Evolutionary conservation across 2,888 invertebrate genomes (phyloP), one percentile per base, ranked within the genome.

Genomic region (Ellobium chinense): DNA sequence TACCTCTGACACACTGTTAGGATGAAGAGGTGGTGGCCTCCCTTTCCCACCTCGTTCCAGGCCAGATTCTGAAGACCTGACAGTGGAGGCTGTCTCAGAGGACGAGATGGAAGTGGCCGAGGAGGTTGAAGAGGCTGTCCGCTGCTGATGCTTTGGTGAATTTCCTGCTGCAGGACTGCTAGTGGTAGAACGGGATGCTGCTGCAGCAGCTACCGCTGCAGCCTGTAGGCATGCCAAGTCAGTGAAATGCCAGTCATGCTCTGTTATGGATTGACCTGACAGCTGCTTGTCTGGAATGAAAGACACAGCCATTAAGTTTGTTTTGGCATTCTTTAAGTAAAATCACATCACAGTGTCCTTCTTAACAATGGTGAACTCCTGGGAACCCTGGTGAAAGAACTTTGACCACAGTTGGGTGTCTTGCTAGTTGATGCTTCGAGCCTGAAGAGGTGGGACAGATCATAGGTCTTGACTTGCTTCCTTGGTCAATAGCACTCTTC

Each of bases 201-300:
- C 89, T 46, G 86, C 88, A 75, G 78, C 81, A 29, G 80, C 79
- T 12, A 78, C 76, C 3, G 68, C 75, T 0, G 75, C 80, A 31
- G 80, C 80, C 27, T 80, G 80, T n/a, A 78, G 58, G 24, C 77
- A 80, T 12, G 80, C 77, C 36, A 89, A 84, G 69, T 87, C 98
- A 93, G 98, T 98, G 98, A 98, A 98, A 93, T 97, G 97, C 87
- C 98, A 94, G 85, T 95, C 95, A 0, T 83, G 82, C 21, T 86
- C 84, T 65, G 84, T 80, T 83, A 94, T 94, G 65, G 93, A 94
- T 80, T 94, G 95, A 70, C 94, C 95, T 66, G 94, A 93, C 84
- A 95, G 93, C 83, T 95, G 93, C 66, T 95, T 94, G 89, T 95
- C 95, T 95, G 91, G n/a, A n/a, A n/a, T n/a, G n/a, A n/a, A n/a